Conservation (phyloP, 2,797 vertebrate species). For the Coendou prehensilis region DNA sequence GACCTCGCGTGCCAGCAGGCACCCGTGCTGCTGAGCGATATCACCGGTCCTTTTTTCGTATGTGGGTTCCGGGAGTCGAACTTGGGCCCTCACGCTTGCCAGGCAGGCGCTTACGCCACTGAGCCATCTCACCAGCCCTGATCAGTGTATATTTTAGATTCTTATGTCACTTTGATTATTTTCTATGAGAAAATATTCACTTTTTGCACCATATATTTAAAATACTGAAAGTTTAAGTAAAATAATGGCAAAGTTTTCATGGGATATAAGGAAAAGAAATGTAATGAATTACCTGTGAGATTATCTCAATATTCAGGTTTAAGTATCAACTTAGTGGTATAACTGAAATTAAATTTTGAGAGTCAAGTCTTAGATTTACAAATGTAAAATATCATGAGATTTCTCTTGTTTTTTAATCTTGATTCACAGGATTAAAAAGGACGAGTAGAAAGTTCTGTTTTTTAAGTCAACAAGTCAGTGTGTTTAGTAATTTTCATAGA, state of each 20-base stretch:
- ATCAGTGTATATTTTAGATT: neutral
- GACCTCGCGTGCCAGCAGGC: no score
- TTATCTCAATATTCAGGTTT: neutral
- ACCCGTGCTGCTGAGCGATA: no score
- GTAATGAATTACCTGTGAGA: neutral
- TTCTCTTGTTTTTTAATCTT: neutral
- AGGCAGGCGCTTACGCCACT: no score
- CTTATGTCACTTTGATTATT: neutral
- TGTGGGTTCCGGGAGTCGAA: no score
- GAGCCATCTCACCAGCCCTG: neutral
- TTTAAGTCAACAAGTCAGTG: slow-evolving; percentile 4
- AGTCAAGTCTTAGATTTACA: neutral
- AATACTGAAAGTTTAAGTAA: slow-evolving; percentile 10
- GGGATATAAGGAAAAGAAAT: slow-evolving; percentile 13
- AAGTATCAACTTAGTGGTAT: neutral
- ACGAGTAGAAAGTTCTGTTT: neutral
- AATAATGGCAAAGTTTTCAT: neutral
- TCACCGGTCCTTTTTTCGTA: no score
- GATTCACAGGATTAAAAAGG: slow-evolving; percentile 27
- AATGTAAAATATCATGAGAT: slow-evolving; percentile 4
- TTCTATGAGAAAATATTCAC: slow-evolving; percentile 34
- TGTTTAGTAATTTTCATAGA: slow-evolving; percentile 55
- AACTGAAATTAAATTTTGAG: neutral
- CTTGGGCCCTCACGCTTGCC: no score
- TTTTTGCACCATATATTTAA: neutral